Conservation (phyloP, 1,140 invertebrate species). For the Platyscapa corneri region DNA sequence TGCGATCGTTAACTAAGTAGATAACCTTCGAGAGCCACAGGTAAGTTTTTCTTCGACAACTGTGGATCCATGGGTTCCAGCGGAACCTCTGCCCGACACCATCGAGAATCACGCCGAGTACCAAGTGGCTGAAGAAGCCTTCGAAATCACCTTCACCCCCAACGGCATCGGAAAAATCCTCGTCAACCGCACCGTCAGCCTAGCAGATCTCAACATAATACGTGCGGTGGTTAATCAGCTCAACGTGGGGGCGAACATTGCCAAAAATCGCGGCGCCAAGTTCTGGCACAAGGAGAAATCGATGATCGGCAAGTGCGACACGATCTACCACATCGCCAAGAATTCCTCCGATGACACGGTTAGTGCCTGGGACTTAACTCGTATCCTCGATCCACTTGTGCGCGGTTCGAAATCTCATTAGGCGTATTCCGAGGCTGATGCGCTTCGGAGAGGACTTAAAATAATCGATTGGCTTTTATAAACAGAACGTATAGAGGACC, state of each 20-base stretch:
- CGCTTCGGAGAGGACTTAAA: not conserved
- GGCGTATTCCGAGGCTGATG: not conserved
- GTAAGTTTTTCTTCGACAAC: constrained; percentile 44
- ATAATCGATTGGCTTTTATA: constrained; percentile 4
- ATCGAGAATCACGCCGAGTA: constrained; percentile 44
- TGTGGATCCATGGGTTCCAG: constrained; percentile 23
- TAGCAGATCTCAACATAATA: constrained; percentile 45
- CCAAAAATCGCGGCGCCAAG: not conserved
- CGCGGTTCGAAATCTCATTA: not conserved
- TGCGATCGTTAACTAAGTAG: not conserved
- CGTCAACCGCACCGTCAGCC: constrained; percentile 49
- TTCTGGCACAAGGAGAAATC: constrained; percentile 50
- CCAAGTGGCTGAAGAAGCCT: constrained; percentile 47
- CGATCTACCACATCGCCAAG: constrained; percentile 33
- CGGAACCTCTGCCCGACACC: constrained; percentile 29
- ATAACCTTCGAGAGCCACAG: not conserved
- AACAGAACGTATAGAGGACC: not conserved
- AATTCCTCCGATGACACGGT: constrained; percentile 23
- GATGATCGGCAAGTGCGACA: constrained; percentile 52
- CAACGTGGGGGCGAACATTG: constrained; percentile 47
- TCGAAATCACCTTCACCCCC: constrained; percentile 44
- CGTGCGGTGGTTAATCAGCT: constrained; percentile 47
- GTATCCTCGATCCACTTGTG: not conserved
- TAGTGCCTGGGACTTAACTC: not conserved
- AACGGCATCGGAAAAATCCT: constrained; percentile 47